Base-by-base conservation (phyloP, 2,888 invertebrate genomes). In the Geophilus truncorum region DNA sequence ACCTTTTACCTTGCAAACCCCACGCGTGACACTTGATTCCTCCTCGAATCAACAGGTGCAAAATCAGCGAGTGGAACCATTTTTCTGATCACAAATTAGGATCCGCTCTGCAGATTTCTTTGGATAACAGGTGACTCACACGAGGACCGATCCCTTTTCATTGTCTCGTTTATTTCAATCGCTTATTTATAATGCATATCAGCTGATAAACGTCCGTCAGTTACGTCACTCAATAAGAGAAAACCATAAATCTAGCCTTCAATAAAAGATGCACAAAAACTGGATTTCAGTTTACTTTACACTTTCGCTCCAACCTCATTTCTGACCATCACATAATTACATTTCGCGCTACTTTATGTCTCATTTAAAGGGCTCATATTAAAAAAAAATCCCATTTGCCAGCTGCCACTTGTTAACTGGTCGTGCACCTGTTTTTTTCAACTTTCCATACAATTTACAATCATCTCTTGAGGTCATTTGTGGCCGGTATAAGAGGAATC, bases 381-480 rank as follows among this genome's bases (percentile, higher is more conserved):
- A 57, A 57, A 57, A 57, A 57, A 57, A 9, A 23, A 23, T 57
- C 18, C 18, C 57, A 21, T 57, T 18, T 21, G 23, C 57, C 57
- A 57, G 18, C 57, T 57, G 57, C n/a, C 57, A 57, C 57, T 57
- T 57, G 57, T 57, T 57, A 57, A 57, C 57, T 57, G 57, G 57
- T 57, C 57, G 57, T 57, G 57, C 57, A 57, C 57, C 57, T 57
- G 57, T 57, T 57, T 18, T 51, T 57, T 57, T 18, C n/a, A n/a
- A n/a, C 23, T 21, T 57, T 57, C 18, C 18, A 57, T 57, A 57
- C 57, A 21, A 57, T 57, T 57, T 9, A 5, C 23, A 57, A 21
- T 57, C 57, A 57, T 57, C 57, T 57, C 12, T 51, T 12, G 57
- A 57, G 57, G 57, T 57, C 57, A 57, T 57, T 57, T 57, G 15